These are phyloP conservation scores for Pampusana beccarii DNA, from an alignment of 2,113 vertebrate genomes.

Conservation along the genomic window DNA sequence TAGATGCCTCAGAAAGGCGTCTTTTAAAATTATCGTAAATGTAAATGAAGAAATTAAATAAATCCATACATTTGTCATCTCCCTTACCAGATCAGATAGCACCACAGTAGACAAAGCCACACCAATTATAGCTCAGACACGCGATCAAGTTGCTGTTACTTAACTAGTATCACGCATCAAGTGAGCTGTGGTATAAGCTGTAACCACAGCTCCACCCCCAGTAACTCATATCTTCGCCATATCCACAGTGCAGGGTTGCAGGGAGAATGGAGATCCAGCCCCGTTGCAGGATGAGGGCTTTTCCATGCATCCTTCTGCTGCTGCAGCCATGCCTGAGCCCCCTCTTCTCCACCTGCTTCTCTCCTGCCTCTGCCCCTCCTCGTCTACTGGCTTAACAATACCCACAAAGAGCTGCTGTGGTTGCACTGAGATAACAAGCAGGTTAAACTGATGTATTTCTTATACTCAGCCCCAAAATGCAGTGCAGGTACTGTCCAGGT, in stretches of 20 bases:
- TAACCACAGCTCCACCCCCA: not conserved
- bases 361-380: not conserved
- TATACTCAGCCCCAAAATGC: not conserved
- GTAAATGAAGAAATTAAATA: constrained; percentile 56
- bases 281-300: not conserved
- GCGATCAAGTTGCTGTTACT: not conserved
- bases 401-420: not conserved
- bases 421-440: not conserved
- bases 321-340: not conserved
- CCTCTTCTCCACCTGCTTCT: not conserved
- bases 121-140: constrained; percentile 4
- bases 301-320: not conserved
- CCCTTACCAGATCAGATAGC: constrained; percentile 54
- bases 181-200: not conserved
- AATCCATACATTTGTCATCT: constrained; percentile 62
- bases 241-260: not conserved
- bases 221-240: not conserved
- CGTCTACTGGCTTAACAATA: not conserved
- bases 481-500: not conserved
- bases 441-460: not conserved
- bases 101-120: constrained; percentile 35
- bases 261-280: not conserved
- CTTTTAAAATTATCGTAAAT: constrained; percentile 45
- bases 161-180: not conserved
- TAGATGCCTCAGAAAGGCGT: not conserved